These are phyloP conservation scores for Pristis pectinata DNA, from an alignment of 2,797 vertebrate genomes.

Conservation along the genomic window DNA sequence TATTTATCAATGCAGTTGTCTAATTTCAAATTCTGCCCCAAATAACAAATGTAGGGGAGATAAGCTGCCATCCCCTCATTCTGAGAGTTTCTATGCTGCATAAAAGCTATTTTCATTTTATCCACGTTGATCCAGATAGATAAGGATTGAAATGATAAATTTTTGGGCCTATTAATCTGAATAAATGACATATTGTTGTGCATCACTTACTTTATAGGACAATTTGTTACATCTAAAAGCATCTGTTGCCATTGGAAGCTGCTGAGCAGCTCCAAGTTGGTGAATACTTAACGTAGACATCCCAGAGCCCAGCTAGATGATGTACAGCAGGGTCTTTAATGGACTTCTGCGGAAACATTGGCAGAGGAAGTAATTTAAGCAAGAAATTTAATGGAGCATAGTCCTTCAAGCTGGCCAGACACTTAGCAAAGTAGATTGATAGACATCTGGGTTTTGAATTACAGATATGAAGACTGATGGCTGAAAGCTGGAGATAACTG, in stretches of 20 bases:
- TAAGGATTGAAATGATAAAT: neutral
- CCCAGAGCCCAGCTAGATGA: neutral
- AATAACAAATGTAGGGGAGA: neutral
- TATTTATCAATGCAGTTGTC: neutral
- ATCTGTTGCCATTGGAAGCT: neutral
- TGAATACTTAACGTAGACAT: neutral
- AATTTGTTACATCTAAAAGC: neutral
- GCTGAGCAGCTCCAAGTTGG: neutral
- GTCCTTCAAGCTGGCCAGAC: conserved; percentile 23
- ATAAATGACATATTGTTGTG: neutral
- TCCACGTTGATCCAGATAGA: neutral
- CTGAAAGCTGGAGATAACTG: neutral
- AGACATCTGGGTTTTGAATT: neutral
- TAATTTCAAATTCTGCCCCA: neutral
- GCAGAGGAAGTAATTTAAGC: conserved; percentile 13
- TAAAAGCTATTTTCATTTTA: neutral
- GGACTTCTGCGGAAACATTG: neutral
- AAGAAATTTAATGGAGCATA: conserved; percentile 26
- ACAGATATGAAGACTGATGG: neutral
- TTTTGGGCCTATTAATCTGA: neutral
- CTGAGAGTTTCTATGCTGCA: neutral
- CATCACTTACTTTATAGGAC: neutral
- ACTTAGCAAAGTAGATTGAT: neutral
- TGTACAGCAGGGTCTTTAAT: neutral
- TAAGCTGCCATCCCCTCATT: neutral